phyloP scores from a whole-genome alignment of 2,113 vertebrate species.

The Macrotus californicus region DNA sequence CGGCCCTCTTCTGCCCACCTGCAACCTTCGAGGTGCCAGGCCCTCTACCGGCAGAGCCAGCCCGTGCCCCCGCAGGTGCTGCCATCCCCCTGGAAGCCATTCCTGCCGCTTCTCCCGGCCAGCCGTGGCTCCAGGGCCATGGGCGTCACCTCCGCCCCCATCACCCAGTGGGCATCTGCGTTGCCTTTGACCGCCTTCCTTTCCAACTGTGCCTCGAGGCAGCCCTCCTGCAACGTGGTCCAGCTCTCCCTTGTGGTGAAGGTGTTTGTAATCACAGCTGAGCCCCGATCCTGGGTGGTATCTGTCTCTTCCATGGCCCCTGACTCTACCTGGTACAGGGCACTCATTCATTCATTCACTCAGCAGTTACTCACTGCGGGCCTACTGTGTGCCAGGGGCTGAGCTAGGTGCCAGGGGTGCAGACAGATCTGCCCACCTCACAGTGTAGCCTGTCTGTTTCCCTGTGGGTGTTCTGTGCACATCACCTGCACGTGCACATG shows the following conservation, averaged over 20 bases:
- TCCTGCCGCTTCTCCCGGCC: not conserved
- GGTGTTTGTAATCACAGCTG: not conserved
- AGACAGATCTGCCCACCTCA: not conserved
- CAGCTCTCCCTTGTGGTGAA: rapidly evolving
- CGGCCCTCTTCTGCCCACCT: not conserved
- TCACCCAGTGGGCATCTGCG: not conserved
- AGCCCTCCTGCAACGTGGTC: rapidly evolving
- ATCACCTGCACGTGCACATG: rapidly evolving
- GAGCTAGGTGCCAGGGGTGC: not conserved
- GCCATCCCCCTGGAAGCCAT: not conserved
- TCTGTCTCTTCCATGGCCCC: not conserved
- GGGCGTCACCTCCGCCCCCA: not conserved
- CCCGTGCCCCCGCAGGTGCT: too few species aligned
- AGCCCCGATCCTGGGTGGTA: not conserved
- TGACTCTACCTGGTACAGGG: not conserved
- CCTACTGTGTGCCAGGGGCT: not conserved
- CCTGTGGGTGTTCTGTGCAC: rapidly evolving
- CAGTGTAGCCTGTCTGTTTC: not conserved
- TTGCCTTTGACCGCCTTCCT: not conserved
- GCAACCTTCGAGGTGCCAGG: not conserved
- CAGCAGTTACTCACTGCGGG: not conserved
- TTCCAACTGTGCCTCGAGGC: rapidly evolving
- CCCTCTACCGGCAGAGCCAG: not conserved
- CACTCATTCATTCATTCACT: too few species aligned
- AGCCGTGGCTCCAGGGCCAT: not conserved